A percentile compares a stretch with the other conserved stretches of the same genome.
Conservation (phyloP, 2,113 vertebrate species). For the Atherinomorus stipes region DNA sequence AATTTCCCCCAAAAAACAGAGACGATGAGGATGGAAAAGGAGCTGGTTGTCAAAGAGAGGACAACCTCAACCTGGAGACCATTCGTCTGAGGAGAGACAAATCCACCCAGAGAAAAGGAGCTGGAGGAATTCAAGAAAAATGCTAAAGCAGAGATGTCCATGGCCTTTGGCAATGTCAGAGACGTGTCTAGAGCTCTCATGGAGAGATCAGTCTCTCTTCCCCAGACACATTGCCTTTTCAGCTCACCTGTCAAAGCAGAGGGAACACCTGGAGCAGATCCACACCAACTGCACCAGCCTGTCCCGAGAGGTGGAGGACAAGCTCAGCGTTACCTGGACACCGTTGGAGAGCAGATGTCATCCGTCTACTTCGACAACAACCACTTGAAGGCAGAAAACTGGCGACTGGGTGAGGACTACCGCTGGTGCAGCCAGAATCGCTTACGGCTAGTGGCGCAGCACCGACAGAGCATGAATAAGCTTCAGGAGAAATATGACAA, state of each 20-base stretch:
- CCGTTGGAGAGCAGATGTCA: conserved; percentile 61
- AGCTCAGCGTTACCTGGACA: conserved; percentile 74
- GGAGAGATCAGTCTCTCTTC: conserved; percentile 75
- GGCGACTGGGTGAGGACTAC: conserved; percentile 49
- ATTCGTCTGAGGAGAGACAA: conserved; percentile 76
- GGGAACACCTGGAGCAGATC: conserved; percentile 71
- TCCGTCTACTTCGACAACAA: conserved; percentile 67
- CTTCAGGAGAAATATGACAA: conserved; percentile 66
- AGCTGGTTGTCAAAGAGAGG: conserved; percentile 63
- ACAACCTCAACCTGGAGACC: conserved; percentile 63
- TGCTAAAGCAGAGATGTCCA: conserved; percentile 76
- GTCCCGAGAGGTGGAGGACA: conserved; percentile 75
- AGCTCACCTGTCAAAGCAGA: conserved; percentile 80
- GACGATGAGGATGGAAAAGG: conserved; percentile 56
- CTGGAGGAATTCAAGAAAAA: conserved; percentile 49
- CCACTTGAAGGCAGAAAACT: conserved; percentile 72
- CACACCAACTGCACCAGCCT: conserved; percentile 74
- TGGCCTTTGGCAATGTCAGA: conserved; percentile 72
- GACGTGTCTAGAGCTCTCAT: conserved; percentile 78
- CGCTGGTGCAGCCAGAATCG: conserved; percentile 72
- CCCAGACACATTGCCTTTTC: conserved; percentile 71
- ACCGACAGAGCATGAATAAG: conserved; percentile 57
- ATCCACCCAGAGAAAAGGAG: conserved; percentile 50
- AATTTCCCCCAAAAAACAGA: conserved; percentile 74
- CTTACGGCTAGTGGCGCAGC: conserved; percentile 27